A percentile compares a stretch with the other conserved stretches of the same genome.
Conservation (phyloP, 2,113 vertebrate genomes). For the Bubo blakistoni region DNA sequence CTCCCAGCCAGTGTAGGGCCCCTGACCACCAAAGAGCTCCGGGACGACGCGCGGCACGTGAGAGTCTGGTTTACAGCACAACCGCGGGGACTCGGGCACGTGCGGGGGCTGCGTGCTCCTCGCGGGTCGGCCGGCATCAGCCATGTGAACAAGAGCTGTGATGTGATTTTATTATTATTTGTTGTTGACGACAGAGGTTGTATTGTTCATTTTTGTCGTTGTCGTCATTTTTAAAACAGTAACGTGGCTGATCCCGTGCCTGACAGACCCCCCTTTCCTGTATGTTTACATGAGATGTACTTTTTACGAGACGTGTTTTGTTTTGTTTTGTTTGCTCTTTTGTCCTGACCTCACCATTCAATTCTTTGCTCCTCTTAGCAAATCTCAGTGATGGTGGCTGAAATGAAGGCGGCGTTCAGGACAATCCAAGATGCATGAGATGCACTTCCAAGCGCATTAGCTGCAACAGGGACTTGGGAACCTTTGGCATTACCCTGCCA, state of each 20-base stretch:
- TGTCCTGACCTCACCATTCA: conserved; percentile 7
- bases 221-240: background rate
- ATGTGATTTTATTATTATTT: background rate
- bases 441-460: background rate
- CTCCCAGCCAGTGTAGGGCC: background rate
- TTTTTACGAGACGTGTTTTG: background rate
- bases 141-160: conserved; percentile 42
- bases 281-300: conserved; percentile 51
- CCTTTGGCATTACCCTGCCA: background rate
- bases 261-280: background rate
- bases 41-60: fast-evolving
- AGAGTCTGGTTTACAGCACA: conserved; percentile 9
- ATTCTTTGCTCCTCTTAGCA: conserved; percentile 22
- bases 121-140: background rate
- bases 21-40: background rate
- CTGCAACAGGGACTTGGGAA: background rate
- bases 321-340: background rate
- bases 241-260: conserved; percentile 11
- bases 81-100: background rate
- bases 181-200: background rate
- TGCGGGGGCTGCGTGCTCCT: background rate
- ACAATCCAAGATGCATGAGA: background rate
- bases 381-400: background rate
- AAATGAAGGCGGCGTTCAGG: background rate
- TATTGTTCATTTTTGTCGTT: background rate